Base-by-base conservation (phyloP, 2,888 invertebrate genomes). In the Panopea generosa region DNA sequence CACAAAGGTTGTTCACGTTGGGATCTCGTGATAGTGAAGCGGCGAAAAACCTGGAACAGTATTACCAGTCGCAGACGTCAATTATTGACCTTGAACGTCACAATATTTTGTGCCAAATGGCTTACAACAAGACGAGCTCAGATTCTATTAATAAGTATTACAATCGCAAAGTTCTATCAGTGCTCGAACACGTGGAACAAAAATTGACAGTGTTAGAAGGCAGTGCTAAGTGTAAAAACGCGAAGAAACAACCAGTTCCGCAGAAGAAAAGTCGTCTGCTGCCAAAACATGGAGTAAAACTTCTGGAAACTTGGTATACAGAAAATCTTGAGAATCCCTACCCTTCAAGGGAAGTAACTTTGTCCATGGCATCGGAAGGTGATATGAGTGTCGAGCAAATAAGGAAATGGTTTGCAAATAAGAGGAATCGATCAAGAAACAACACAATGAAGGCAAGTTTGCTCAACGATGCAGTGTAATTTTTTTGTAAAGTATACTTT, bases 381-480 rank as follows among this genome's bases (percentile, higher is more conserved):
- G 80, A 77, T 27, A 83, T 89, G 56, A 83, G 84, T 38, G 77
- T 84, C 20, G 82, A 81, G 62, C 90, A 90, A 66, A 87, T 90
- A 20, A 76, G 88, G 72, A 90, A 90, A 67, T 90, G 90, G 90
- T 87, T 90, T 65, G 88, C 90, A 20, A 90, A 90, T 78, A 89
- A 88, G 72, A 61, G 90, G 14, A 87, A 89, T 50, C 68, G 90
- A n/a, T 86, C 88, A 2, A 68, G 85, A 47, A 82, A 81, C 71
- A 84, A 73, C 52, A 82, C 79, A 55, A 33, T 82, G 66, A 77
- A 81, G 59, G 72, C 69, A 24, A 29, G 75, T 57, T 59, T 72
- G 18, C 50, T 61, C 27, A 65, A 72, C 22, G 61, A 65, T 49
- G 3, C 33, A n/a, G n/a, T n/a, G n/a, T n/a, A n/a, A n/a, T n/a